Percentiles rank a stretch among this genome's conserved stretches.
Conservation (phyloP, 1,140 invertebrate species). For the Bursaphelenchus mucronatus region DNA sequence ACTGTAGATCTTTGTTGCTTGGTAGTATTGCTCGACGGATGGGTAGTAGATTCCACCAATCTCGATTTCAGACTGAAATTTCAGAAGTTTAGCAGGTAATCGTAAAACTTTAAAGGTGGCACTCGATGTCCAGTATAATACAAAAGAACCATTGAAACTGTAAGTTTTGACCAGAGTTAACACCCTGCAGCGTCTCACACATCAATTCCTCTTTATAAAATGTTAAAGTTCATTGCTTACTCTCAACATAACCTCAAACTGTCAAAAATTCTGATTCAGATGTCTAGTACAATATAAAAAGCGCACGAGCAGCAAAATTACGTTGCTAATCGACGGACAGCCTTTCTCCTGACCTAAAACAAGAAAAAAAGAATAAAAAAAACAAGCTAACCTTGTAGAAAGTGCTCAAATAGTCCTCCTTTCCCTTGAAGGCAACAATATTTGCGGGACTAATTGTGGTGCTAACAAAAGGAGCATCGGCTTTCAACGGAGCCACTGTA, state of each 20-base stretch:
- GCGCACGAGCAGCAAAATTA: too few relatives aligned
- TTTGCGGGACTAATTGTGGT: slow-evolving; percentile 29
- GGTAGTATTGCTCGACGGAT: slow-evolving; percentile 48
- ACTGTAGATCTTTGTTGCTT: slow-evolving; percentile 43
- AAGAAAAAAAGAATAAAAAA: neutral
- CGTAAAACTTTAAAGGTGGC: neutral
- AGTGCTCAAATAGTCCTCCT: slow-evolving; percentile 34
- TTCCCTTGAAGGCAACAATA: slow-evolving; percentile 38
- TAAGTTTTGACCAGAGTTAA: too few relatives aligned
- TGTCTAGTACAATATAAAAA: too few relatives aligned
- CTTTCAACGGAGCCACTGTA: neutral
- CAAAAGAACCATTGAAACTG: too few relatives aligned
- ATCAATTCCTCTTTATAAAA: too few relatives aligned
- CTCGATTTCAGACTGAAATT: slow-evolving; percentile 32
- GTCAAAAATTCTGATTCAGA: too few relatives aligned
- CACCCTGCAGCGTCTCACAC: too few relatives aligned
- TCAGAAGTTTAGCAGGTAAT: too few relatives aligned
- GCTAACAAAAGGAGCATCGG: neutral
- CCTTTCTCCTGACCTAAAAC: neutral
- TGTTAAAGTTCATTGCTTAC: too few relatives aligned
- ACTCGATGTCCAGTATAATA: neutral
- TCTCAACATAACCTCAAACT: too few relatives aligned
- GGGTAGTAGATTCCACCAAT: slow-evolving; percentile 32
- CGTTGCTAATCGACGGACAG: slow-evolving; percentile 11
- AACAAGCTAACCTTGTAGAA: slow-evolving; percentile 36